A percentile compares a stretch with the other conserved stretches of the same genome.
Evolutionary conservation across 1,140 invertebrate genomes (phyloP).

Genomic region (Zaprionus taronus): DNA sequence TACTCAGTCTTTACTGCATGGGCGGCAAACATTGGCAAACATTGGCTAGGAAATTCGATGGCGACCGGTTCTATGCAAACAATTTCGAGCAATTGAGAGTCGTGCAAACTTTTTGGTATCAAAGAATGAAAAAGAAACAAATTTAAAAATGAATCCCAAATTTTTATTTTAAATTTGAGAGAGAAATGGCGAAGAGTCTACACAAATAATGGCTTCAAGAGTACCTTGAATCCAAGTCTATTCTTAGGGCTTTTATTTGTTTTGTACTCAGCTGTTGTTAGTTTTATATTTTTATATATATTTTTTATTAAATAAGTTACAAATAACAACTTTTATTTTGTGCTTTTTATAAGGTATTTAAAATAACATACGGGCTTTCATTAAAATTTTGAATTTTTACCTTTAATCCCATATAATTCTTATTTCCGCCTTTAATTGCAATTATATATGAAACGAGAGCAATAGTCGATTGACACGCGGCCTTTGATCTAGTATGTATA

Average conservation of each 20-base stretch:
- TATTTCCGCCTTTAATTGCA: too few species aligned
- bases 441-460: too few species aligned
- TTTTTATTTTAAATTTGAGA: not conserved
- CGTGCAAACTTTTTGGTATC: constrained; percentile 15
- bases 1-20: constrained; percentile 10
- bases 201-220: not conserved
- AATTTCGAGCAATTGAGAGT: not conserved
- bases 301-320: not conserved
- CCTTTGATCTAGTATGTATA: too few species aligned
- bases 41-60: constrained; percentile 37
- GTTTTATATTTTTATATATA: too few species aligned
- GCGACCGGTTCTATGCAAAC: constrained; percentile 8
- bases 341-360: constrained; percentile 4
- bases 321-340: not conserved
- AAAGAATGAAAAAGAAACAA: not conserved
- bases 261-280: too few species aligned
- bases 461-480: too few species aligned
- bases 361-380: too few species aligned
- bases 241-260: not conserved
- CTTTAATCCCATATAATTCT: too few species aligned
- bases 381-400: too few species aligned
- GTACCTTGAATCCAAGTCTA: not conserved
- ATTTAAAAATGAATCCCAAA: not conserved
- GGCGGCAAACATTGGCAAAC: not conserved
- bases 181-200: not conserved